These are phyloP conservation scores for Axea sp. DNA, from an alignment of 2,888 invertebrate species.

Conservation along the genomic window DNA sequence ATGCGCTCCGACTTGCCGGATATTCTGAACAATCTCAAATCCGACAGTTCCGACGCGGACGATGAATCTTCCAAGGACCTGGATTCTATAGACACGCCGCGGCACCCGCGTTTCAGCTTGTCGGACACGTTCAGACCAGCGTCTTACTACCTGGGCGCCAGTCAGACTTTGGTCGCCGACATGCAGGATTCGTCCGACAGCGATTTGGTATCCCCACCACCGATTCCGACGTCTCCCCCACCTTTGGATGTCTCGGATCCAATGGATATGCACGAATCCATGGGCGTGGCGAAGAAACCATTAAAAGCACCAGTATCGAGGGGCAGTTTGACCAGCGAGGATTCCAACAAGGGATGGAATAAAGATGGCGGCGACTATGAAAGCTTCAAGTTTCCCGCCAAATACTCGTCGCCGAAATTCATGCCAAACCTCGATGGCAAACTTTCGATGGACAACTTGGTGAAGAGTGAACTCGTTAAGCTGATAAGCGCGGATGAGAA, in stretches of 20 bases:
- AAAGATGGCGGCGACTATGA: slow-evolving; percentile 12
- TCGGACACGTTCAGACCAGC: slow-evolving; percentile 94
- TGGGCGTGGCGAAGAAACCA: slow-evolving; percentile 72
- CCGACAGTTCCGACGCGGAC: slow-evolving; percentile 89
- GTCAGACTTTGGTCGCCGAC: slow-evolving; percentile 83
- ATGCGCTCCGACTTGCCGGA: slow-evolving; percentile 82
- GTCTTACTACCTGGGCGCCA: slow-evolving; percentile 90
- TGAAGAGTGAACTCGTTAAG: slow-evolving; percentile 81
- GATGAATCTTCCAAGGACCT: slow-evolving; percentile 90
- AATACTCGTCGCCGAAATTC: no score
- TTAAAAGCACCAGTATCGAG: slow-evolving; percentile 55
- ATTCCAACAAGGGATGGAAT: slow-evolving; percentile 1
- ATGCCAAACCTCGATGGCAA: no score
- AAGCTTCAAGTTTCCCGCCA: no score
- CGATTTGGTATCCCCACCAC: slow-evolving; percentile 89
- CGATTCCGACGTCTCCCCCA: slow-evolving; percentile 87
- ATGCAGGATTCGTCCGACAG: slow-evolving; percentile 90
- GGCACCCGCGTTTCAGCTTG: slow-evolving; percentile 89
- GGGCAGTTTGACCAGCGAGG: not conserved
- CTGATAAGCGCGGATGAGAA: slow-evolving; percentile 81
- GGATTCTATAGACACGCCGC: slow-evolving; percentile 84
- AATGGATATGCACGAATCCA: slow-evolving; percentile 78
- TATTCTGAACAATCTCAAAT: slow-evolving; percentile 81
- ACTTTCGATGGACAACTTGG: slow-evolving; percentile 75
- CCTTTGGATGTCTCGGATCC: slow-evolving; percentile 87